These are phyloP conservation scores for Scaptodrosophila lebanonensis DNA, from an alignment of 1,140 invertebrate genomes.

Conservation along the genomic window DNA sequence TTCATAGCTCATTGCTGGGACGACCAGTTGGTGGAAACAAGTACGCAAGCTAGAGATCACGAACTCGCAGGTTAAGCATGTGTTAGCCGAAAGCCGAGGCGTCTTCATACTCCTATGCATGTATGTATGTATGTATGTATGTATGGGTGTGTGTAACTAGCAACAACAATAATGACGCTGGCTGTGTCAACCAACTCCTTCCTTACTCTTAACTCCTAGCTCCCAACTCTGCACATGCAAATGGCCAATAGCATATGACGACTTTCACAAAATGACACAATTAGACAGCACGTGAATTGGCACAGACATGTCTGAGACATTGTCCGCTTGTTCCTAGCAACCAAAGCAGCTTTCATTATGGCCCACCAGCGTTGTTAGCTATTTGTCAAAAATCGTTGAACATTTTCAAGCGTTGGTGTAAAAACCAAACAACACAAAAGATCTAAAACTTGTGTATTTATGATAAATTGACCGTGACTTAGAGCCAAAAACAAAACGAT, in stretches of 20 bases:
- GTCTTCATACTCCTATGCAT: too few species aligned
- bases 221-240: too few species aligned
- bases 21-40: too few species aligned
- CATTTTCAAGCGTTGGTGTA: conserved; percentile 1
- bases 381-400: conserved; percentile 55
- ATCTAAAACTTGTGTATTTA: conserved; percentile 30
- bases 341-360: conserved; percentile 45
- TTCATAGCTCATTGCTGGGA: conserved; percentile 67
- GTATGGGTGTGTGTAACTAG: too few species aligned
- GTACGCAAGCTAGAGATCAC: conserved; percentile 64
- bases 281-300: too few species aligned
- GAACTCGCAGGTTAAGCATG: conserved; percentile 57
- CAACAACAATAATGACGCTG: too few species aligned
- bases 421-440: conserved; percentile 3
- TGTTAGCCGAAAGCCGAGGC: too few species aligned
- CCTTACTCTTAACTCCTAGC: too few species aligned
- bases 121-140: too few species aligned
- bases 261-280: too few species aligned
- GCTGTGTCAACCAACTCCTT: too few species aligned
- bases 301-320: neutral
- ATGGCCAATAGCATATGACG: too few species aligned
- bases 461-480: conserved; percentile 69
- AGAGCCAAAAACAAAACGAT: conserved; percentile 13
- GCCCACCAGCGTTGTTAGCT: conserved; percentile 51
- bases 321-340: conserved; percentile 25